Evolutionary conservation across 2,888 invertebrate species (phyloP), one percentile per base, ranked within the genome.

Genomic region (Chironomus tentans): DNA sequence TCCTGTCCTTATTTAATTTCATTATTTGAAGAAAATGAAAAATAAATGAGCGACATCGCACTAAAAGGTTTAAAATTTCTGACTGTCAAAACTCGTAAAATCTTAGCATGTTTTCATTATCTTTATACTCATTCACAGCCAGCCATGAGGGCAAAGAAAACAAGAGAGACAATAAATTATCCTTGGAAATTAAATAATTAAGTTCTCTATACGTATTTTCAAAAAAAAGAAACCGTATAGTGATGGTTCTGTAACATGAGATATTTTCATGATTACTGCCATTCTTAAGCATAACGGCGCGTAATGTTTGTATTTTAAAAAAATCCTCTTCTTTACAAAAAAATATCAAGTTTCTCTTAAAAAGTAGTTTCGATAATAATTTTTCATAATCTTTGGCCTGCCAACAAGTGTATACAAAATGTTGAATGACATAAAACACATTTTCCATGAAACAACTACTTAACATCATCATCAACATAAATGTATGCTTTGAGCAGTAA

Each of bases 11-110:
- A 48, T 24, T 18, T 56, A 56, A 65, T 65, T 65, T 65, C 65
- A 22, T 24, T 24, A 21, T 65, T 24, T 65, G 3, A 24, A 15
- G 0, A 2, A 56, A 56, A 15, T n/a, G 56, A n/a, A 56, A 56
- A 56, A 56, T 38, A 38, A 38, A 38, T 38, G 38, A 38, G 38
- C 38, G 38, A 38, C 38, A 38, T 38, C 10, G 38, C 38, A 38
- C 38, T 38, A 38, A 38, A 38, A 38, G 22, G 18, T 65, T 21
- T 65, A 21, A 65, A 65, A 65, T 65, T 65, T 65, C 18, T 62
- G 3, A 50, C 72, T 72, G 72, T 72, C 72, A 72, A 72, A 62
- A 72, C 72, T 72, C 62, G 62, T 72, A 72, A 72, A 72, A 50
- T 50, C 62, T 61, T 72, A 72, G 62, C 72, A 72, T 61, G 61